A percentile compares a stretch with the other conserved stretches of the same genome.
Evolutionary conservation across 2,888 invertebrate genomes (phyloP).

Genomic region (Ormyrus pomaceus): DNA sequence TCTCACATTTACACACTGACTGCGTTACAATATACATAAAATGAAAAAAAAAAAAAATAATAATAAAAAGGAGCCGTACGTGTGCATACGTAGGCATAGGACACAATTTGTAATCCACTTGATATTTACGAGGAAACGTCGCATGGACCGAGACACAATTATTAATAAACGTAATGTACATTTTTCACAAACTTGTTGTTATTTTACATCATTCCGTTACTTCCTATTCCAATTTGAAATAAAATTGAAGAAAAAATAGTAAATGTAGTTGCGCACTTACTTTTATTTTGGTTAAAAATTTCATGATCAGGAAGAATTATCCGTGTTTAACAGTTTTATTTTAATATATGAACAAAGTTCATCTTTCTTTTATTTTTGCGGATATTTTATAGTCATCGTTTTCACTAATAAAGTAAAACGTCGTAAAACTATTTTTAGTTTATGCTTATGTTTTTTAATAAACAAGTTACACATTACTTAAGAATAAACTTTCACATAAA

Average conservation of each 20-base stretch:
- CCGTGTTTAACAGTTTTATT: too few species aligned
- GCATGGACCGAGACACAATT: constrained; percentile 64
- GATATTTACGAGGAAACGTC: constrained; percentile 65
- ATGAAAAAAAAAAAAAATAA: constrained; percentile 40
- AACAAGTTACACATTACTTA: too few species aligned
- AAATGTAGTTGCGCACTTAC: not conserved
- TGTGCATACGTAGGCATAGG: constrained; percentile 53
- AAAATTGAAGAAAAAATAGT: not conserved
- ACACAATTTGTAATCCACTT: constrained; percentile 67
- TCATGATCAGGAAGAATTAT: too few species aligned
- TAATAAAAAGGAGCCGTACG: constrained; percentile 48
- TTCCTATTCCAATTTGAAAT: not conserved
- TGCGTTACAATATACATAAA: constrained; percentile 56
- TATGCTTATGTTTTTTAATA: too few species aligned
- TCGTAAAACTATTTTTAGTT: too few species aligned
- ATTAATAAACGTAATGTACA: constrained; percentile 74
- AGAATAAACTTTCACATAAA: too few species aligned
- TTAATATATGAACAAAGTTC: too few species aligned
- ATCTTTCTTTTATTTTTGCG: too few species aligned
- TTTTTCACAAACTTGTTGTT: constrained; percentile 63
- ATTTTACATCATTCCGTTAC: constrained; percentile 9
- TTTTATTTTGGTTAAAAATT: not conserved
- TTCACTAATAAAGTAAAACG: too few species aligned
- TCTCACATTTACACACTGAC: constrained; percentile 55
- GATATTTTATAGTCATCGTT: too few species aligned